Conservation (phyloP, 2,797 vertebrate species). For the Premnoplex brunnescens region DNA sequence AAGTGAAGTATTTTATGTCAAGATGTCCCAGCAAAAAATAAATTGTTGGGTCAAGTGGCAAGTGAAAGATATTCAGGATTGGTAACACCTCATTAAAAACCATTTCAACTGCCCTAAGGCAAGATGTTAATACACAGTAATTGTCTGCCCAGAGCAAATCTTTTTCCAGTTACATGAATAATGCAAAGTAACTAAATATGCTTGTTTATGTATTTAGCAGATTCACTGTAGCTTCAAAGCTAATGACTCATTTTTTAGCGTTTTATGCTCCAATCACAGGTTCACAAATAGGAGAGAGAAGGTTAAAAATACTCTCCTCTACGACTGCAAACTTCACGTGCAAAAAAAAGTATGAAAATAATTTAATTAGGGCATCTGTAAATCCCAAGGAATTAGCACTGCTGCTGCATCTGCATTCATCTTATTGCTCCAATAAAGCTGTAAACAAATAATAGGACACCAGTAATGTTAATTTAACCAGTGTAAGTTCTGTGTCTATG, state of each 20-base stretch:
- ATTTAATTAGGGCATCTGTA: constrained; percentile 13
- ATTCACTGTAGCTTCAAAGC: constrained; percentile 33
- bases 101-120: constrained; percentile 59
- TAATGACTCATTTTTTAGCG: not conserved
- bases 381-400: not conserved
- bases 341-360: not conserved
- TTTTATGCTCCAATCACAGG: not conserved
- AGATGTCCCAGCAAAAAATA: constrained; percentile 50
- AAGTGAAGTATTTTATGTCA: constrained; percentile 23
- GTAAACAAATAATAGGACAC: constrained; percentile 18
- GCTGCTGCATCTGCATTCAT: constrained; percentile 32
- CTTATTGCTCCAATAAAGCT: not conserved
- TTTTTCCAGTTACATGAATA: constrained; percentile 64
- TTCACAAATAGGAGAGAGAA: not conserved
- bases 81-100: constrained; percentile 69
- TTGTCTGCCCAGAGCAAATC: constrained; percentile 53
- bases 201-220: constrained; percentile 53
- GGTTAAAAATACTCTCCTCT: not conserved
- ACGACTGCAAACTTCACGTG: not conserved
- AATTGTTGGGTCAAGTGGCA: constrained; percentile 59
- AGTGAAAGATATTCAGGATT: constrained; percentile 62
- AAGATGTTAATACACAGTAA: constrained; percentile 69
- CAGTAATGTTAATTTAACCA: constrained; percentile 23
- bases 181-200: constrained; percentile 58
- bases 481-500: constrained; percentile 1